Percentiles rank a stretch among this genome's conserved stretches.
These are phyloP conservation scores for Bilobella aurantiaca DNA, from an alignment of 1,140 invertebrate genomes.

Conservation along the genomic window DNA sequence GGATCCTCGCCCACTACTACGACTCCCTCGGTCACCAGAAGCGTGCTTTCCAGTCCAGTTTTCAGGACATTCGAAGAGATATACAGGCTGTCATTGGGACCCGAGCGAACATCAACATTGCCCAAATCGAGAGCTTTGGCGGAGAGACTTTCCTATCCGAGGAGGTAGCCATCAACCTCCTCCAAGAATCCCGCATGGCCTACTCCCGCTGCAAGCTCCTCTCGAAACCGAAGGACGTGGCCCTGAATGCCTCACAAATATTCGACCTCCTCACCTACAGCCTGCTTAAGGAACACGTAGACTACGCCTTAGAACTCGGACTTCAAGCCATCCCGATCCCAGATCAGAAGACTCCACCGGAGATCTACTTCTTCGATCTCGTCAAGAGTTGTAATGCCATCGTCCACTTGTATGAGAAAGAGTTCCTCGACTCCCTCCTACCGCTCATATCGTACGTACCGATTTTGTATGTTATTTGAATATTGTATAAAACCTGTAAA, in stretches of 20 bases:
- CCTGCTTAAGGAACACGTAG: slow-evolving; percentile 82
- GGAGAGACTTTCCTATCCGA: slow-evolving; percentile 96
- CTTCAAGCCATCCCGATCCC: slow-evolving; percentile 81
- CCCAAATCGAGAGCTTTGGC: slow-evolving; percentile 86
- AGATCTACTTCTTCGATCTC: slow-evolving; percentile 90
- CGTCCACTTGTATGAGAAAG: slow-evolving; percentile 88
- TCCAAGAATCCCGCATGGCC: slow-evolving; percentile 83
- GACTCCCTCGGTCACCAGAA: slow-evolving; percentile 90
- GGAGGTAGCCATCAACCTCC: slow-evolving; percentile 79
- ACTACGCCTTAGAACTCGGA: slow-evolving; percentile 89
- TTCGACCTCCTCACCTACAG: slow-evolving; percentile 78
- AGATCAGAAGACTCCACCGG: slow-evolving; percentile 66
- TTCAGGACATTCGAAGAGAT: slow-evolving; percentile 83
- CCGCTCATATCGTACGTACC: slow-evolving; percentile 69
- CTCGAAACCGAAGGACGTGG: slow-evolving; percentile 65
- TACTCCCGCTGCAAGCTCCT: slow-evolving; percentile 67
- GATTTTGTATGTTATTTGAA: too few relatives aligned
- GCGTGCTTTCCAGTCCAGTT: slow-evolving; percentile 66
- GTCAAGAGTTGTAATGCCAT: slow-evolving; percentile 91
- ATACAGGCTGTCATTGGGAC: slow-evolving; percentile 85
- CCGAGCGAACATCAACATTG: slow-evolving; percentile 83
- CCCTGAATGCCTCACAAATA: slow-evolving; percentile 69
- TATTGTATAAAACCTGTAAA: slow-evolving; percentile 20
- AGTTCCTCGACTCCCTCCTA: slow-evolving; percentile 79
- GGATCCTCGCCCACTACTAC: slow-evolving; percentile 75